Evolutionary conservation across 2,888 invertebrate genomes (phyloP), one percentile per base, ranked within the genome.

Genomic region (Chydorus sphaericus): DNA sequence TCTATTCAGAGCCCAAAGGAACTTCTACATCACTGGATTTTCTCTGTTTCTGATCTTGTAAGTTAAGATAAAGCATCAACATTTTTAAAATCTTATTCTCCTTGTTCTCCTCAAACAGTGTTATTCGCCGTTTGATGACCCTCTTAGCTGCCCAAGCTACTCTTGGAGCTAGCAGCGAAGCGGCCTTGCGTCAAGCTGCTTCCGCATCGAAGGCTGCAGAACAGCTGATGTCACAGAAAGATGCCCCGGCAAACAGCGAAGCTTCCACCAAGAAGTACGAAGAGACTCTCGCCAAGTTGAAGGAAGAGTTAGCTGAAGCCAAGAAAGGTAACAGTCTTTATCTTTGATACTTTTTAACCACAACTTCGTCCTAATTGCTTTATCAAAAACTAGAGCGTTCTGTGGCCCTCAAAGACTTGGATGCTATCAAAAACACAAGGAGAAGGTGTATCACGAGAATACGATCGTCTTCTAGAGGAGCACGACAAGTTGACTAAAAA

Each of bases 1-100:
- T 92, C 72, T 97, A 59, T 98, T 98, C 76, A 79, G 97, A 56
- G 94, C 98, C 0, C 98, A 98, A 70, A 79, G 98, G 55, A 98
- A 98, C 72, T 92, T 97, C 69, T 97, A 97, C 72, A 97, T 98
- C 63, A 90, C 94, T 58, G 97, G 97, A 16, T 97, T 97, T 69
- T 80, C 97, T 1, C 77, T 98, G n/a, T 94, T 97, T 67, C 74
- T 98, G 57, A 83, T 88, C 59, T 76, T 96, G 75, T 77, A 68
- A 70, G 73, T 71, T 29, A 26, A 39, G 26, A 8, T 36, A 18
- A 29, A 18, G 37, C 20, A n/a, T 56, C 11, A 23, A 18, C 33
- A 18, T 28, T 56, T 28, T 28, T 20, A 26, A 5, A 7, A 39
- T 26, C 37, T 57, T 36, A 20, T 16, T 23, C 20, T 48, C 37